Evolutionary conservation across 2,888 invertebrate species (phyloP).

Genomic region (Megamerina dolium): DNA sequence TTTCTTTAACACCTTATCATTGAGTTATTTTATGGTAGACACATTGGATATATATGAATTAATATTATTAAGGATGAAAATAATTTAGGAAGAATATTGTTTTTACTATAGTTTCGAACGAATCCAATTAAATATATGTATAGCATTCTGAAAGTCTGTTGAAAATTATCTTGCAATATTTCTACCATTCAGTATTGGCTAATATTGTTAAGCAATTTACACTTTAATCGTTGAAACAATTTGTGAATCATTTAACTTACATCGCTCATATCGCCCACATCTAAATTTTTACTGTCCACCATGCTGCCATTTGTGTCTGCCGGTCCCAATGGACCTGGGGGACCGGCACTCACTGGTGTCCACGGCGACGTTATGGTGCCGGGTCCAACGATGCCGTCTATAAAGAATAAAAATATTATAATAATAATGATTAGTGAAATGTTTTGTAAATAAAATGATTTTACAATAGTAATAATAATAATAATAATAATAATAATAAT

Average conservation of each 20-base stretch:
- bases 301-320: constrained; percentile 90
- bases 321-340: constrained; percentile 55
- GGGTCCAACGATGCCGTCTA: constrained; percentile 69
- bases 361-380: constrained; percentile 96
- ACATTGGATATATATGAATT: too few relatives aligned
- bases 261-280: constrained; percentile 89
- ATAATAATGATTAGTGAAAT: not conserved
- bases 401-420: constrained; percentile 30
- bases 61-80: too few relatives aligned
- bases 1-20: too few relatives aligned
- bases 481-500: not conserved
- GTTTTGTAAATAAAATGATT: not conserved
- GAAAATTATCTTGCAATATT: too few relatives aligned
- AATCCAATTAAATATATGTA: too few relatives aligned
- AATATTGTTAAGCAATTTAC: too few relatives aligned
- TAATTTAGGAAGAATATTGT: too few relatives aligned
- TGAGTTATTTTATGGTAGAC: too few relatives aligned
- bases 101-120: too few relatives aligned
- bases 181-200: too few relatives aligned
- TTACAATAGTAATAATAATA: constrained; percentile 2
- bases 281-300: constrained; percentile 84
- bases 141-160: too few relatives aligned
- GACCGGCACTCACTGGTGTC: constrained; percentile 82
- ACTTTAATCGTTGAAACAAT: too few relatives aligned
- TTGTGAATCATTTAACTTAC: constrained; percentile 58